Evolutionary conservation across 2,888 invertebrate species (phyloP).

Genomic region (Heliconius charithonia): DNA sequence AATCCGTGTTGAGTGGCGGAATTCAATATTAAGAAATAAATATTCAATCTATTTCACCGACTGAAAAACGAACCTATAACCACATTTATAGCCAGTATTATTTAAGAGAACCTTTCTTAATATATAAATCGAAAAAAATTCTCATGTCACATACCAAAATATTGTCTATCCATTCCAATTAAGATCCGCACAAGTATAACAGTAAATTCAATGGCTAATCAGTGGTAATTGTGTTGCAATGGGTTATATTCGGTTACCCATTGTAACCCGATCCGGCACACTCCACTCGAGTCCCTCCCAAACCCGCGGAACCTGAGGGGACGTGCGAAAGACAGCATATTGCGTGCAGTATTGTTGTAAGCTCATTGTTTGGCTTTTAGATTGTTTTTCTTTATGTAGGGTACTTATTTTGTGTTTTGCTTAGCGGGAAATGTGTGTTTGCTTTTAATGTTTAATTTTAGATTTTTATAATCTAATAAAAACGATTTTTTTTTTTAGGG

Average conservation of each 20-base stretch:
- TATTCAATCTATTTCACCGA: too few species aligned
- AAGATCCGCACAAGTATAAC: constrained; percentile 10
- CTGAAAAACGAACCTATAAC: not conserved
- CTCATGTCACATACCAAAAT: not conserved
- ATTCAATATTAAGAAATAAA: not conserved
- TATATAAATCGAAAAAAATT: not conserved
- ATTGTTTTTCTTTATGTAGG: constrained; percentile 44
- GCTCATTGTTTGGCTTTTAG: constrained; percentile 44
- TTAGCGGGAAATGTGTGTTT: constrained; percentile 7
- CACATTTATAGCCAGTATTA: not conserved
- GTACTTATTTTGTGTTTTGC: constrained; percentile 14
- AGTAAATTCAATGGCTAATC: constrained; percentile 56
- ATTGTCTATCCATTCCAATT: constrained; percentile 7
- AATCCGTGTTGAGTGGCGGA: not conserved
- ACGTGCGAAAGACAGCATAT: constrained; percentile 60
- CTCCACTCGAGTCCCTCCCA: constrained; percentile 39
- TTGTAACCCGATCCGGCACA: constrained; percentile 53
- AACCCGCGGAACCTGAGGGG: constrained; percentile 49
- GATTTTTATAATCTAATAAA: not conserved
- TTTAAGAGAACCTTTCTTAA: not conserved
- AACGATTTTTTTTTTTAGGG: too few species aligned
- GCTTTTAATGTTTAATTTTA: not conserved
- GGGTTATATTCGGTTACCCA: constrained; percentile 49
- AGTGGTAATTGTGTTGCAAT: constrained; percentile 55
- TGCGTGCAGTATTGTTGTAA: constrained; percentile 46